Evolutionary conservation across 1,140 invertebrate genomes (phyloP), one percentile per base, ranked within the genome.

Genomic region (Polypedilum vanderplanki): DNA sequence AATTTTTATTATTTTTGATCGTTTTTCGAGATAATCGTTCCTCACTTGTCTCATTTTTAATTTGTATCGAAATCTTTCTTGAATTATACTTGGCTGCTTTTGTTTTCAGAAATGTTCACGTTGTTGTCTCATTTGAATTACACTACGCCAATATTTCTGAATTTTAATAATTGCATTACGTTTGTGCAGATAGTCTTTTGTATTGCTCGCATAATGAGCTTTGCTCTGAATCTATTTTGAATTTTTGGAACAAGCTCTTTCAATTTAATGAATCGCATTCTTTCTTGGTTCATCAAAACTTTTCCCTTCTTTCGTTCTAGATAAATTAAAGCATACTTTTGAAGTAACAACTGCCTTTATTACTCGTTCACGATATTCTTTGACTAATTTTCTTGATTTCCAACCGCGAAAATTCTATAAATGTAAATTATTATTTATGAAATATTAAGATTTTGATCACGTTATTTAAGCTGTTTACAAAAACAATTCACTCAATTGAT

Each of bases 261-360:
- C 0, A 83, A 78, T 74, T 75, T 76, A 10, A 82, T 7, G 74
- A 76, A 84, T 46, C 76, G 46, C 74, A 73, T 8, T 41, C 77
- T 70, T 67, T 82, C 75, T 7, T 64, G 18, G 76, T 73, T 78
- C 76, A 57, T 57, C 12, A 12, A 80, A 78, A 9, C 78, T 77
- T 2, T 76, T 78, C 46, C 24, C 5, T 33, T 33, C 24, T 33
- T 80, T 77, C 78, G 85, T 70, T 40, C 84, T 84, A 8, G 80
- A 81, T n/a, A 84, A 67, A 78, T 81, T 57, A 86, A 83, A 74
- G 82, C 87, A 76, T 84, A 84, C 77, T 84, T 86, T 76, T 90
- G 89, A 79, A 1, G 81, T 79, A 4, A 86, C 78, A 1, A 83
- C 83, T 0, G 87, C 84, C n/a, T 77, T 75, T 9, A 79, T 82